Base-by-base conservation (phyloP, 2,113 vertebrate species). In the Fregetta grallaria region DNA sequence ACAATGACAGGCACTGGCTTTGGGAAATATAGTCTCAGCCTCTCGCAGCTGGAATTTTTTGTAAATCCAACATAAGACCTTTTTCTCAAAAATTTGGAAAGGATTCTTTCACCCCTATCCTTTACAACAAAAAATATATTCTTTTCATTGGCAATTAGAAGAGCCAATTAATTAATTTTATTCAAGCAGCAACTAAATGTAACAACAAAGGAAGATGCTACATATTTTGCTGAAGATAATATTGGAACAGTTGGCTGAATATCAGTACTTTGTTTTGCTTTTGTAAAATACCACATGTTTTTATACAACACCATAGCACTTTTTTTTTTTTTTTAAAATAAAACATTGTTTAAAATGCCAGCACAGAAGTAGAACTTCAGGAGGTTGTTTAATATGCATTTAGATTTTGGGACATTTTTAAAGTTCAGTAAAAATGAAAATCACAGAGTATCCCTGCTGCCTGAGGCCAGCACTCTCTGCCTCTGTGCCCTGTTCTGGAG, bases 1-100 rank as follows among this genome's bases (percentile, higher is more conserved):
- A 59, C 9, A 91, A 58, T 96, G 96, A 97, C 96, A 97, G 79
- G 45, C 42, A 36, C 29, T 96, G 93, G 94, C 97, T 98, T 88
- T 95, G 95, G 96, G 96, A 95, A 94, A 87, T 92, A 44, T n/a
- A 52, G n/a, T 42, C 91, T 59, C 66, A 95, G 72, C 30, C 67
- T 96, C 70, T 85, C 49, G 34, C 96, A 97, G 97, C 91, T 96
- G 97, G 93, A 97, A 87, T 82, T 75, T 86, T 96, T 86, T 95
- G 75, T 83, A 97, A 97, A 95, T 90, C 29, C 17, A 49, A 29
- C 42, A 53, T 55, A 81, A 91, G 76, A 83, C 53, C 34, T 77
- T 79, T 85, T 81, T 34, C 21, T 91, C 58, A 87, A 45, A 56
- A 87, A 91, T 97, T 91, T 79, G 73, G 72, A 88, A 79, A 77